These are phyloP conservation scores for Plagiodera versicolora DNA, from an alignment of 2,888 invertebrate species.

Conservation along the genomic window DNA sequence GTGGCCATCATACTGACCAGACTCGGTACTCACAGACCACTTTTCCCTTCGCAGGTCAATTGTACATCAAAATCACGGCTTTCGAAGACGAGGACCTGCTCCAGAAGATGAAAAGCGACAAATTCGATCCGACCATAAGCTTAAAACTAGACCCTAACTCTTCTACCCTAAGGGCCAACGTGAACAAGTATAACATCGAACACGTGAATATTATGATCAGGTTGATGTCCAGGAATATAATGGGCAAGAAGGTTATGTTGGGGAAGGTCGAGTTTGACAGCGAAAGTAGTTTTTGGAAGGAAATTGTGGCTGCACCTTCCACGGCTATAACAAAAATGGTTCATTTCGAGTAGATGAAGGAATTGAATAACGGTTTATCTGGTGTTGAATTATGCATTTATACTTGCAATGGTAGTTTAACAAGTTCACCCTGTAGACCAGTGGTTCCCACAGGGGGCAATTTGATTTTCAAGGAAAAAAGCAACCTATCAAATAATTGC, in stretches of 20 bases:
- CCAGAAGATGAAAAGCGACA: conserved; percentile 70
- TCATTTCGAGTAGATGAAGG: conserved; percentile 56
- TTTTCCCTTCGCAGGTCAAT: conserved; percentile 59
- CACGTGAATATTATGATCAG: conserved; percentile 68
- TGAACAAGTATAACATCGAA: conserved; percentile 64
- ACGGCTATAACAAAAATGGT: conserved; percentile 64
- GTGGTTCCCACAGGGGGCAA: too few relatives aligned
- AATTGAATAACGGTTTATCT: not conserved
- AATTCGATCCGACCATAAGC: conserved; percentile 75
- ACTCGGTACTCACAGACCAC: not conserved
- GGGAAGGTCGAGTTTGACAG: conserved; percentile 69
- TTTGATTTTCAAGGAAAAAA: too few relatives aligned
- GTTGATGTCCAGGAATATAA: conserved; percentile 66
- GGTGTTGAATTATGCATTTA: not conserved
- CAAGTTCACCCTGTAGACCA: too few relatives aligned
- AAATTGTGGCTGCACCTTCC: conserved; percentile 61
- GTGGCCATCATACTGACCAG: not conserved
- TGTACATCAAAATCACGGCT: conserved; percentile 77
- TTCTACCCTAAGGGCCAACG: conserved; percentile 64
- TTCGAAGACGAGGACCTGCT: conserved; percentile 63
- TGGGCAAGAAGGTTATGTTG: conserved; percentile 69
- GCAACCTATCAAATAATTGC: too few relatives aligned
- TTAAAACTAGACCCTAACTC: conserved; percentile 72
- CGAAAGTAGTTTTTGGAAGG: conserved; percentile 66
- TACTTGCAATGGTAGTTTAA: too few relatives aligned